phyloP scores from a whole-genome alignment of 2,113 vertebrate species.

The Illadopsis cleaveri region DNA sequence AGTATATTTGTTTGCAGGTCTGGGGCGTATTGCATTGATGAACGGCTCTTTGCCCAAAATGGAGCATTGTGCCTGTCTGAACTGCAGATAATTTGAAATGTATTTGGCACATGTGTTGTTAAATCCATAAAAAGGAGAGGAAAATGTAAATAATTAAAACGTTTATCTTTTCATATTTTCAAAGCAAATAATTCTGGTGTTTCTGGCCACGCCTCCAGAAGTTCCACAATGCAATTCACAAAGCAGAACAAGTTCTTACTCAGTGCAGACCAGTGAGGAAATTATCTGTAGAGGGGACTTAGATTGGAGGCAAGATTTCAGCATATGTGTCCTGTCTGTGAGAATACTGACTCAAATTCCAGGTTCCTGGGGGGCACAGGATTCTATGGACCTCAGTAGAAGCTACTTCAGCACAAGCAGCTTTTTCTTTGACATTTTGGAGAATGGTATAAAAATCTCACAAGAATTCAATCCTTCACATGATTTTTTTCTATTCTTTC shows the following conservation, averaged over 20 bases:
- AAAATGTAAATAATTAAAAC: background rate
- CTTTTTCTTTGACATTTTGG: background rate
- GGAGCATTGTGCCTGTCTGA: background rate
- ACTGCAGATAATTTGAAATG: background rate
- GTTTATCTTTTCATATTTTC: background rate
- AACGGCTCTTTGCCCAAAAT: background rate
- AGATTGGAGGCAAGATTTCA: background rate
- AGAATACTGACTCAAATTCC: background rate
- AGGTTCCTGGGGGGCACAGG: background rate
- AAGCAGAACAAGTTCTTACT: background rate
- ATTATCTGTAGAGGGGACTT: background rate
- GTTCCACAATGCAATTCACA: background rate
- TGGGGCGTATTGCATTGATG: background rate
- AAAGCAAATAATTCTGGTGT: background rate
- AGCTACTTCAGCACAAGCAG: background rate
- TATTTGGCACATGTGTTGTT: rapidly evolving
- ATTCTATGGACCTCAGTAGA: background rate
- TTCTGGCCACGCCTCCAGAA: background rate
- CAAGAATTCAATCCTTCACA: background rate
- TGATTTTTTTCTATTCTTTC: background rate
- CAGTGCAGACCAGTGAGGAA: background rate
- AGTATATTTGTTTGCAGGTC: background rate
- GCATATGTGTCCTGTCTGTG: background rate
- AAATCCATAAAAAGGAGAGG: background rate
- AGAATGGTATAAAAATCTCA: background rate